Evolutionary conservation across 2,113 vertebrate genomes (phyloP), one percentile per base, ranked within the genome.

Genomic region (Philantomba maxwellii): DNA sequence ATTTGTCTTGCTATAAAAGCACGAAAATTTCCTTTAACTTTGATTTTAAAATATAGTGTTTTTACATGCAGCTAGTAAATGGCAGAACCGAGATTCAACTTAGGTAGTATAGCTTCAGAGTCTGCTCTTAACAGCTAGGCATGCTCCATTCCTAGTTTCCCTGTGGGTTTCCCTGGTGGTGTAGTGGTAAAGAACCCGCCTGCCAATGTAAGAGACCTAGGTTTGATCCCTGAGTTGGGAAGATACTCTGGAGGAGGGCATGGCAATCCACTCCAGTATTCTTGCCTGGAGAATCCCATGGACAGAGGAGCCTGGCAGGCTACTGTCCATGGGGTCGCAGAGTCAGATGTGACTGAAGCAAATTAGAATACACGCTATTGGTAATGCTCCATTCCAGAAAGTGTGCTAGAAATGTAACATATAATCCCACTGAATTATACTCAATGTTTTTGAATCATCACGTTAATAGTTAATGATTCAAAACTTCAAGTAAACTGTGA

Each of bases 121-220:
- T 73, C 60, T 70, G 80, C 21, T 57, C 8, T 57, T 84, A 57
- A 45, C 33, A 25, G 11, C 3, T 70, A 36, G 36, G 21, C 8
- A 25, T 25, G n/a, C 66, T 73, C 36, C 66, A 73, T 39, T 39
- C 19, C 36, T 73, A 8, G 33, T 17, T 19, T 66, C 30, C 62
- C 33, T 64, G 62, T 19, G 16, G n/a, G 66, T 23, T 70, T 39
- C 66, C n/a, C n/a, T 70, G 66, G 66, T 39, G 19, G n/a, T 39
- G 1, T 23, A 23, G n/a, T 70, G n/a, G 36, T 39, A 73, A 73
- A 73, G 66, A 73, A 39, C n/a, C 36, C 0, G 0, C 21, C 36
- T 39, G 66, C 21, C 36, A 73, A 25, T 73, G 19, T 39, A 39
- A 73, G 21, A 39, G 66, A 73, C 36, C 11, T 73, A 23, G 36